phyloP scores from a whole-genome alignment of 2,797 vertebrate species.

The Poecilia picta region DNA sequence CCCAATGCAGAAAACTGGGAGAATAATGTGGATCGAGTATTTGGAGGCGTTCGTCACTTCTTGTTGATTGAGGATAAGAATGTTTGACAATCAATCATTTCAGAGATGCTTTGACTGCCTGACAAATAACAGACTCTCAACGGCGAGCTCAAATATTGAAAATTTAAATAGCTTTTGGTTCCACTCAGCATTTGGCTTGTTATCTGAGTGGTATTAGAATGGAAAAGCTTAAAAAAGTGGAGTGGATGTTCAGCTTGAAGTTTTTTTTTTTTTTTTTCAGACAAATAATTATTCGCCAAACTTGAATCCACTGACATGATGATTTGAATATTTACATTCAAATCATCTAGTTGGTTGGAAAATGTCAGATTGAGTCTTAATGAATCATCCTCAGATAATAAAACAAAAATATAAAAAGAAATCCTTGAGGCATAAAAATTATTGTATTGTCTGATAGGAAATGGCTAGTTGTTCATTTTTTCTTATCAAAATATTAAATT shows the following conservation, averaged over 20 bases:
- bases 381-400: neutral
- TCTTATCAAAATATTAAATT: slow-evolving; percentile 59
- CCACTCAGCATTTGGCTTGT: slow-evolving; percentile 31
- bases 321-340: slow-evolving; percentile 51
- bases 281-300: slow-evolving; percentile 54
- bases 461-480: slow-evolving; percentile 25
- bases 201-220: slow-evolving; percentile 24
- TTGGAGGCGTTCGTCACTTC: slow-evolving; percentile 53
- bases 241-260: slow-evolving; percentile 5
- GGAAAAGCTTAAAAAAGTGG: slow-evolving; percentile 12
- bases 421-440: slow-evolving; percentile 54
- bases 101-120: slow-evolving; percentile 26
- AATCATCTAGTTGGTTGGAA: slow-evolving; percentile 36
- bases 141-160: slow-evolving; percentile 62
- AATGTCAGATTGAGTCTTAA: slow-evolving; percentile 45
- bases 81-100: slow-evolving; percentile 56
- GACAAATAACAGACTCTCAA: slow-evolving; percentile 41
- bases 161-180: slow-evolving; percentile 48
- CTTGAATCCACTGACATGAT: slow-evolving; percentile 36
- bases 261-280: slow-evolving; percentile 11
- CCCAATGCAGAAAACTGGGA: slow-evolving; percentile 28
- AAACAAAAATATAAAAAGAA: slow-evolving; percentile 25
- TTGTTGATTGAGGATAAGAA: slow-evolving; percentile 52
- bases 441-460: slow-evolving; percentile 49
- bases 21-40: slow-evolving; percentile 49